Percentiles rank a stretch among this genome's conserved stretches.
Conservation (phyloP, 2,113 vertebrate species). For the Stegostoma tigrinum region DNA sequence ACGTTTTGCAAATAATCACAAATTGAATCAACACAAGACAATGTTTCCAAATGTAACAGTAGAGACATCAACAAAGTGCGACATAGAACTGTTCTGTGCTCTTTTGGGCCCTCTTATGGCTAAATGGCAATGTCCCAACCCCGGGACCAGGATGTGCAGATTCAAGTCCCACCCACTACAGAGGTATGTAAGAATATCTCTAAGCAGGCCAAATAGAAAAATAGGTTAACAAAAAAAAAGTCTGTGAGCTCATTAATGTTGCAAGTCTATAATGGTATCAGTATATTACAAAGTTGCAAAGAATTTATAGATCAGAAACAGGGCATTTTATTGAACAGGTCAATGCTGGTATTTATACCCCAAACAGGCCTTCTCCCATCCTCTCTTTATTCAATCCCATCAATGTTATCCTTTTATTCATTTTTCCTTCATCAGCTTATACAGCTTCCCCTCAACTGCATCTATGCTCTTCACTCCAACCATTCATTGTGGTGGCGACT, state of each 20-base stretch:
- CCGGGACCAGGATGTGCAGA: too few relatives aligned
- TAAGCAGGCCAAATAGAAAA: too few relatives aligned
- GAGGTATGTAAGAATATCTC: too few relatives aligned
- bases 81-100: not conserved
- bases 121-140: too few relatives aligned
- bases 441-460: not conserved
- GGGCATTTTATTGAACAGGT: not conserved
- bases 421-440: not conserved
- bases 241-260: not conserved
- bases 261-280: not conserved
- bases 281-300: not conserved
- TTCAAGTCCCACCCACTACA: too few relatives aligned
- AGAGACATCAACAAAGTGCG: not conserved
- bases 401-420: not conserved
- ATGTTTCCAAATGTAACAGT: too few relatives aligned
- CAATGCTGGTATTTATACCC: not conserved
- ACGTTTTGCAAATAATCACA: not conserved
- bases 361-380: not conserved
- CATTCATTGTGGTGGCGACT: not conserved
- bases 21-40: not conserved
- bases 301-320: not conserved
- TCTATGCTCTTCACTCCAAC: not conserved
- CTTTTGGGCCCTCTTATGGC: too few relatives aligned
- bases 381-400: not conserved
- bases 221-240: too few relatives aligned